Conservation (phyloP, 37 sponge, comb jelly and placozoan genomes). For the Lycopodina hypogea region DNA sequence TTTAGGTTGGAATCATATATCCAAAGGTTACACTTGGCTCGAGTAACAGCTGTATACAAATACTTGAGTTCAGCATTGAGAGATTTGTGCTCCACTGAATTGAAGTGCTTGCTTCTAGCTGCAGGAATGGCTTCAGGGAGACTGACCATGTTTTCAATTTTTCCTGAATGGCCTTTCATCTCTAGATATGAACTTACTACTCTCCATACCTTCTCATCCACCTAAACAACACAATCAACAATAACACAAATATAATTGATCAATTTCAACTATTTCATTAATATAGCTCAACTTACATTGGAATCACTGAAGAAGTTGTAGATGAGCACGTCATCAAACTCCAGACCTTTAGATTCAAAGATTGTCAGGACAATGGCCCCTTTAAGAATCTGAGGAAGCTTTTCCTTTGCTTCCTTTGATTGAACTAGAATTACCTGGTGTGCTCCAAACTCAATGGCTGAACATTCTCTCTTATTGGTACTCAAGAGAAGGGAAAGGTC, state of each 20-base stretch:
- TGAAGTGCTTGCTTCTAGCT: slow-evolving; percentile 52
- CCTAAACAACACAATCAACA: not conserved
- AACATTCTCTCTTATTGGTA: slow-evolving; percentile 65
- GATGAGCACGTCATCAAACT: slow-evolving; percentile 89
- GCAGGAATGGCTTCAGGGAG: slow-evolving; percentile 19
- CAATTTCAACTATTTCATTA: not conserved
- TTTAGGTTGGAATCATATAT: slow-evolving; percentile 63
- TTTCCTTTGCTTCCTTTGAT: slow-evolving; percentile 64
- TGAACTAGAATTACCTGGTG: slow-evolving; percentile 81
- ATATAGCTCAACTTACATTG: slow-evolving; percentile 40
- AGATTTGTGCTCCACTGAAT: slow-evolving; percentile 58
- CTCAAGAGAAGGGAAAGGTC: slow-evolving; percentile 75
- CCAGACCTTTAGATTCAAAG: slow-evolving; percentile 87
- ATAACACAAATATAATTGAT: not conserved
- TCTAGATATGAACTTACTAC: slow-evolving; percentile 49
- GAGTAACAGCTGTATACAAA: slow-evolving; percentile 83
- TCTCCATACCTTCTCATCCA: slow-evolving; percentile 75
- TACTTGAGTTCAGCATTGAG: slow-evolving; percentile 87
- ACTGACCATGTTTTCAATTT: not conserved
- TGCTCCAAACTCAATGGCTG: slow-evolving; percentile 88
- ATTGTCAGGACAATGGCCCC: slow-evolving; percentile 77
- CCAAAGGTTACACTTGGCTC: slow-evolving; percentile 85
- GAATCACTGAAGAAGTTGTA: slow-evolving; percentile 89
- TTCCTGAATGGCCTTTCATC: not conserved
- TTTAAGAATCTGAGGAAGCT: slow-evolving; percentile 52